Evolutionary conservation across 2,888 invertebrate genomes (phyloP).

Genomic region (Caenorhabditis virilis): DNA sequence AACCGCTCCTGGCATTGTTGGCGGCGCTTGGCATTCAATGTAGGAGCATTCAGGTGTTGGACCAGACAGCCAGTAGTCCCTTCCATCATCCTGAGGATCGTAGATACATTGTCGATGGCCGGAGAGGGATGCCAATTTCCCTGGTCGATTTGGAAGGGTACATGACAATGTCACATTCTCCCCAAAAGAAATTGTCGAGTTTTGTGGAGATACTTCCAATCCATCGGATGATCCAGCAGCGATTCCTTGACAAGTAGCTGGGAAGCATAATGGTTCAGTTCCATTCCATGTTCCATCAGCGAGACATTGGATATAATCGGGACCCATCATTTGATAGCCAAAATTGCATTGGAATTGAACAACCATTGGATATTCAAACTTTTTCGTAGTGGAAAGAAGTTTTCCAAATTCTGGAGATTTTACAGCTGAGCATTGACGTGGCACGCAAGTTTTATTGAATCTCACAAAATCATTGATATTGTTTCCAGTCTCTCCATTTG

Average conservation of each 20-base stretch:
- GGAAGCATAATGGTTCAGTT: conserved; percentile 87
- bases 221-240: conserved; percentile 62
- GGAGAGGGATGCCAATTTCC: conserved; percentile 74
- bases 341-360: conserved; percentile 91
- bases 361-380: conserved; percentile 70
- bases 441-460: conserved; percentile 77
- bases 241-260: conserved; percentile 67
- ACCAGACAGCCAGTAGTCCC: conserved; percentile 69
- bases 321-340: conserved; percentile 86
- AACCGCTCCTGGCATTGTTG: conserved; percentile 89
- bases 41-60: conserved; percentile 58
- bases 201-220: conserved; percentile 60
- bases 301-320: conserved; percentile 83
- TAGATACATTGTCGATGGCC: conserved; percentile 91
- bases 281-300: conserved; percentile 92
- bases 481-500: conserved; percentile 82
- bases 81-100: conserved; percentile 79
- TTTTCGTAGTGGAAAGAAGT: conserved; percentile 51
- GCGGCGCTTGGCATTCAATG: conserved; percentile 86
- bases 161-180: conserved; percentile 65
- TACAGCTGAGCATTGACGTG: conserved; percentile 59
- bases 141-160: conserved; percentile 63
- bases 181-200: conserved; percentile 62
- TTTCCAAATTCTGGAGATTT: conserved; percentile 64
- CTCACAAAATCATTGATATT: conserved; percentile 33